Evolutionary conservation across 2,888 invertebrate species (phyloP).

Genomic region (Silvanus unidentatus): DNA sequence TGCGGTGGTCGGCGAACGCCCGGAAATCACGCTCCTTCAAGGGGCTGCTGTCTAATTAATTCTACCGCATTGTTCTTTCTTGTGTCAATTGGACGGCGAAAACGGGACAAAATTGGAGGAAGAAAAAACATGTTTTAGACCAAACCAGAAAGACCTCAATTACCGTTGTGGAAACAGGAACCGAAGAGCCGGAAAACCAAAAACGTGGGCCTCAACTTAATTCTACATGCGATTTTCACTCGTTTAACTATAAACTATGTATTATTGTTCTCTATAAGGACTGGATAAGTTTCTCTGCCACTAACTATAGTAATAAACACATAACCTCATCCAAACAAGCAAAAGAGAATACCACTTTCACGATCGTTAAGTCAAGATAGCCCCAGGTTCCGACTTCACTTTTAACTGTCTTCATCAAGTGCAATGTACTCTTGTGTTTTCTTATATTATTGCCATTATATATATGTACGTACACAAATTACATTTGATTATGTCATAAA

Average conservation of each 20-base stretch:
- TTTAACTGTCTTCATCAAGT: constrained; percentile 28
- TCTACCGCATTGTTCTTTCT: too few relatives aligned
- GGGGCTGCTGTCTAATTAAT: too few relatives aligned
- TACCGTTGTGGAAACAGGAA: too few relatives aligned
- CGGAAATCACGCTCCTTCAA: background rate
- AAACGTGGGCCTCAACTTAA: constrained; percentile 1
- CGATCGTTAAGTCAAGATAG: constrained; percentile 32
- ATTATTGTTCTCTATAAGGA: constrained; percentile 12
- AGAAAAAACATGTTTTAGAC: too few relatives aligned
- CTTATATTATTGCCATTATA: constrained; percentile 1
- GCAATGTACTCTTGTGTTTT: constrained; percentile 18
- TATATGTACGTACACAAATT: background rate
- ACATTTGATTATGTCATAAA: too few relatives aligned
- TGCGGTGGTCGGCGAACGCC: too few relatives aligned
- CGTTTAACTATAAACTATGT: constrained; percentile 4
- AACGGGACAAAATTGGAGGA: background rate
- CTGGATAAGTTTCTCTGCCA: constrained; percentile 13
- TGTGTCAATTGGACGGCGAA: background rate
- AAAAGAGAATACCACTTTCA: constrained; percentile 26
- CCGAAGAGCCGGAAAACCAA: too few relatives aligned
- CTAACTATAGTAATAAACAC: constrained; percentile 17
- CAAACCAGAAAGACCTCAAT: too few relatives aligned
- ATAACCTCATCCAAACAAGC: constrained; percentile 12
- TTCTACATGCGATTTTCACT: constrained; percentile 7
- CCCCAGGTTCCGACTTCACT: constrained; percentile 32